Evolutionary conservation across 2,888 invertebrate species (phyloP).

Genomic region (Myopa testacea): DNA sequence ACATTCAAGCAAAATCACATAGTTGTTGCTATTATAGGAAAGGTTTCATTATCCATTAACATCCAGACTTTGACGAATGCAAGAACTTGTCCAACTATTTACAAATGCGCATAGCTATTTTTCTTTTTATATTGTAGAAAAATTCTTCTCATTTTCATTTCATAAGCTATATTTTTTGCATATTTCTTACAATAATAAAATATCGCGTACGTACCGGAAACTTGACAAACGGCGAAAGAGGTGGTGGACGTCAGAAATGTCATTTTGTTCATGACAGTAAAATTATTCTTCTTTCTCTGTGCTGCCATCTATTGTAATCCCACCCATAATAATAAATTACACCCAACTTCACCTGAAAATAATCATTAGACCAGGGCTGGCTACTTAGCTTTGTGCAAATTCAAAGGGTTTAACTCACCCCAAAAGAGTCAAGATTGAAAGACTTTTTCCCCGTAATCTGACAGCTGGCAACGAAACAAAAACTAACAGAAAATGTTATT

Average conservation of each 20-base stretch:
- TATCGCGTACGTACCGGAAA: conserved; percentile 68
- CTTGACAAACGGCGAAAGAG: conserved; percentile 68
- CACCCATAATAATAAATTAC: too few relatives aligned
- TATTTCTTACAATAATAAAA: conserved; percentile 46
- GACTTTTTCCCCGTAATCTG: too few relatives aligned
- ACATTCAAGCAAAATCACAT: too few relatives aligned
- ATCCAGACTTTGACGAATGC: conserved; percentile 49
- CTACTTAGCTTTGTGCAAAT: too few relatives aligned
- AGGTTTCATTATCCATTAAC: conserved; percentile 54
- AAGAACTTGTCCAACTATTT: conserved; percentile 47
- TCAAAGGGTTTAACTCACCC: too few relatives aligned
- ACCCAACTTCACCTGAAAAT: too few relatives aligned
- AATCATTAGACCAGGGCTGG: too few relatives aligned
- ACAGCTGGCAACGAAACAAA: too few relatives aligned
- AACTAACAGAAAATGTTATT: too few relatives aligned
- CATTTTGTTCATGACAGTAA: conserved; percentile 41
- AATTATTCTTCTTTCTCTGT: neutral
- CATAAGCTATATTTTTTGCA: conserved; percentile 30
- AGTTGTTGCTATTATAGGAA: neutral
- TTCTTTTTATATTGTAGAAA: conserved; percentile 36
- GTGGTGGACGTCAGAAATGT: conserved; percentile 54
- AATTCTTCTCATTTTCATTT: conserved; percentile 42
- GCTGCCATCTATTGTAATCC: neutral
- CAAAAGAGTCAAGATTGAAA: too few relatives aligned
- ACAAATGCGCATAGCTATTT: conserved; percentile 37